Conservation (phyloP, 2,888 invertebrate genomes). For the Pycnomerus fuliginosus region DNA sequence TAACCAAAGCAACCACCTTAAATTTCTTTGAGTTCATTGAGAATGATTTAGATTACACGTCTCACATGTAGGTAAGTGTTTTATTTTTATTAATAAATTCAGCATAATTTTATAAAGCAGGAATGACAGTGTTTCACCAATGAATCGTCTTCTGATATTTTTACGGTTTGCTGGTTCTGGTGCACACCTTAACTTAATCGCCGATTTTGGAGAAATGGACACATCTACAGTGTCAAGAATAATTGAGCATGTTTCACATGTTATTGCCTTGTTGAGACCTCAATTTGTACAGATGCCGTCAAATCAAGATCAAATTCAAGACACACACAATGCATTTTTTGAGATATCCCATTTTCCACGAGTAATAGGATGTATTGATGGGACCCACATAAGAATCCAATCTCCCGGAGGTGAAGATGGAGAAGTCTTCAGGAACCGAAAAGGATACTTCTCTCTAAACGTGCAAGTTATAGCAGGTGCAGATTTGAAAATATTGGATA, state of each 20-base stretch:
- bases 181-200: too few relatives aligned
- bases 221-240: too few relatives aligned
- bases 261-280: too few relatives aligned
- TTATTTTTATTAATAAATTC: too few relatives aligned
- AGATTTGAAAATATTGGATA: slow-evolving; percentile 16
- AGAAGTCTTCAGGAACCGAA: background rate
- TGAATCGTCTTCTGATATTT: too few relatives aligned
- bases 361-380: background rate
- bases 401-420: background rate
- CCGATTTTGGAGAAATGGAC: too few relatives aligned
- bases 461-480: slow-evolving; percentile 13
- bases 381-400: background rate
- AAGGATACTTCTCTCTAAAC: slow-evolving; percentile 1
- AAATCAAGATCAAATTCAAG: too few relatives aligned
- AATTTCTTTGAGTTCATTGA: background rate
- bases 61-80: background rate
- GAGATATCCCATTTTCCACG: background rate
- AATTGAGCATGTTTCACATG: too few relatives aligned
- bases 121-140: too few relatives aligned
- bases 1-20: background rate
- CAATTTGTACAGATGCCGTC: too few relatives aligned
- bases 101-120: too few relatives aligned
- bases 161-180: too few relatives aligned
- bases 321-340: background rate
- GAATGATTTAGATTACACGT: slow-evolving; percentile 1